Conservation (phyloP, 2,797 vertebrate species). For the Liparis tanakae region DNA sequence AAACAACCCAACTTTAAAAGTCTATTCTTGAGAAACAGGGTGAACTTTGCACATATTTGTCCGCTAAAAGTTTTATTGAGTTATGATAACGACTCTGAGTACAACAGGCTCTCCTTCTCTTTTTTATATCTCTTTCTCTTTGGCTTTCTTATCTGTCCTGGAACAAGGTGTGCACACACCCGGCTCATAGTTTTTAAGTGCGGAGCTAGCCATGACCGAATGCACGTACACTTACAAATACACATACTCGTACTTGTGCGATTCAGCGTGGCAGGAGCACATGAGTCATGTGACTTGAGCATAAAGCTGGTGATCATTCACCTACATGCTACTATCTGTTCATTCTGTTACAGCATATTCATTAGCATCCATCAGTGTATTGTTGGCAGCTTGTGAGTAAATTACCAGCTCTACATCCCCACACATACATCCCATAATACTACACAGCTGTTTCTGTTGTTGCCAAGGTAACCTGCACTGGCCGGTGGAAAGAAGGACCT, state of each 20-base stretch:
- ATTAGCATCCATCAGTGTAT: not conserved
- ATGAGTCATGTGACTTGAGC: constrained; percentile 4
- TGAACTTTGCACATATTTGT: constrained; percentile 66
- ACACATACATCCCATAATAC: constrained; percentile 38
- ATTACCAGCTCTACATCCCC: constrained; percentile 26
- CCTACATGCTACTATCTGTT: not conserved
- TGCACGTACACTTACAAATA: constrained; percentile 61
- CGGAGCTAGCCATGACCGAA: constrained; percentile 31
- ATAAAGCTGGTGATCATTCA: not conserved
- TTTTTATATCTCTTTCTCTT: constrained; percentile 45
- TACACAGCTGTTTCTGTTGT: constrained; percentile 44
- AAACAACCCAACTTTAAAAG: constrained; percentile 52
- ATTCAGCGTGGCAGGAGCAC: not conserved
- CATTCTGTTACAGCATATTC: not conserved
- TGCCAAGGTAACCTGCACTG: constrained; percentile 57
- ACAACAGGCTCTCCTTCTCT: constrained; percentile 25
- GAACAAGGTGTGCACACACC: constrained; percentile 47
- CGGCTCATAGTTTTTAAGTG: constrained; percentile 20
- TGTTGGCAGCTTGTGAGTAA: constrained; percentile 8
- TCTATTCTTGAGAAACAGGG: constrained; percentile 45
- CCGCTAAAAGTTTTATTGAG: constrained; percentile 69
- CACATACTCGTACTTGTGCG: constrained; percentile 61
- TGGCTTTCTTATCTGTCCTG: constrained; percentile 57
- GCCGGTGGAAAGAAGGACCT: constrained; percentile 38
- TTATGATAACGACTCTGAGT: constrained; percentile 61